These are phyloP conservation scores for Diorhabda elongata DNA, from an alignment of 1,140 invertebrate species.

Conservation along the genomic window DNA sequence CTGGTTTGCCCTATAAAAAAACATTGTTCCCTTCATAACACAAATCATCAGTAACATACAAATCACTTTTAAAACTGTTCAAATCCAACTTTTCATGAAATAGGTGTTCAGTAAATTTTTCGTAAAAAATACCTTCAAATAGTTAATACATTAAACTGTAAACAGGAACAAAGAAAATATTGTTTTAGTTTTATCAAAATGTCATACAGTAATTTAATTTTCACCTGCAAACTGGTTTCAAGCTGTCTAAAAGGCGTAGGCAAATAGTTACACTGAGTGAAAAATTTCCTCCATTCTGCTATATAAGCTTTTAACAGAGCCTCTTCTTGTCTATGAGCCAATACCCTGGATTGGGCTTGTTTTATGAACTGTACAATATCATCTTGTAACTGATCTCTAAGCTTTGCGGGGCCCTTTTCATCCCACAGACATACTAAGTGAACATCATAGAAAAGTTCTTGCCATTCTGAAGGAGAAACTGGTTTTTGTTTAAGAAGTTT, in stretches of 20 bases:
- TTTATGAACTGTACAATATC: constrained; percentile 94
- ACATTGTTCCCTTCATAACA: constrained; percentile 57
- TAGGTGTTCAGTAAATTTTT: too few relatives aligned
- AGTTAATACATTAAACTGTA: too few relatives aligned
- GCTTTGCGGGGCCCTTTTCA: constrained; percentile 86
- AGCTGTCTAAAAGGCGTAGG: constrained; percentile 93
- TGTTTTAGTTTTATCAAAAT: too few relatives aligned
- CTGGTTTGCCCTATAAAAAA: constrained; percentile 38
- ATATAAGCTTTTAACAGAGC: constrained; percentile 94
- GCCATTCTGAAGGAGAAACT: constrained; percentile 93
- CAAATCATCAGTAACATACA: constrained; percentile 75
- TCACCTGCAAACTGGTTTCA: constrained; percentile 60
- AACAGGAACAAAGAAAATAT: too few relatives aligned
- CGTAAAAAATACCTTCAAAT: too few relatives aligned
- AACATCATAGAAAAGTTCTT: constrained; percentile 93
- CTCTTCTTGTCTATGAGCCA: constrained; percentile 89
- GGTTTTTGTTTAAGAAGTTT: constrained; percentile 90
- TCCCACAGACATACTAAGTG: constrained; percentile 95
- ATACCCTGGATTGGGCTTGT: constrained; percentile 84
- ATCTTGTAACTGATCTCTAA: constrained; percentile 83
- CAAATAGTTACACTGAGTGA: constrained; percentile 94
- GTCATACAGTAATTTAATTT: neutral
- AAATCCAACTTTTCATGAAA: too few relatives aligned
- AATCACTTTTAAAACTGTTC: neutral
- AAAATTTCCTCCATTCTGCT: constrained; percentile 95